Base-by-base conservation (phyloP, 2,888 invertebrate genomes). In the Hypolimnas misippus region DNA sequence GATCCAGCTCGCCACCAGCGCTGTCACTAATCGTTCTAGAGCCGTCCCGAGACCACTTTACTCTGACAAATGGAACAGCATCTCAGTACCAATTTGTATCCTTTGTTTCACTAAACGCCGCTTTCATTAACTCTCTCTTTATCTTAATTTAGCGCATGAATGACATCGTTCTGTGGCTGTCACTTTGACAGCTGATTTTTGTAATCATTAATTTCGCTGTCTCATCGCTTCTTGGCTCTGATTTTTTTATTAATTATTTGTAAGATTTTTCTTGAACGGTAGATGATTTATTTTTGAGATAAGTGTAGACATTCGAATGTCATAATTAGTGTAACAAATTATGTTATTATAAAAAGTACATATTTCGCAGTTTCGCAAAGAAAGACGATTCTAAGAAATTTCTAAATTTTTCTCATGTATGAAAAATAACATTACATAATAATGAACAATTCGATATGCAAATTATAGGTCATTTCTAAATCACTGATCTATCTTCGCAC, bases 1-100 rank as follows among this genome's bases (percentile, higher is more conserved):
- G 8, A 57, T 49, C 53, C 57, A 62, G 53, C 14, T 52, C n/a
- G 46, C 46, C 42, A 12, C 44, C 44, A 19, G 4, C 17, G 19
- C 19, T 59, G 63, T 61, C 66, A 57, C 65, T 65, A 63, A 67
- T 67, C 66, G 67, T 60, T 65, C 66, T 40, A 35, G 42, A 58
- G 51, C 52, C 52, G 70, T 69, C 67, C 63, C 61, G 54, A 60
- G 63, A 68, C 69, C 75, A 76, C 71, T 77, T 76, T 69, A 69
- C 67, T 68, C 57, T 76, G 77, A 79, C 76, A 78, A 78, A 79
- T 70, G 78, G 74, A 71, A 58, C 63, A 64, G 70, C 71, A 67
- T 73, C 70, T 65, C 66, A 63, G 70, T 66, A 66, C 71, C 73
- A 76, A 76, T 78, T 73, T 72, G 74, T 75, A 70, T 71, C 65